Evolutionary conservation across 2,888 invertebrate species (phyloP).

Genomic region (Eupithecia abbreviata): DNA sequence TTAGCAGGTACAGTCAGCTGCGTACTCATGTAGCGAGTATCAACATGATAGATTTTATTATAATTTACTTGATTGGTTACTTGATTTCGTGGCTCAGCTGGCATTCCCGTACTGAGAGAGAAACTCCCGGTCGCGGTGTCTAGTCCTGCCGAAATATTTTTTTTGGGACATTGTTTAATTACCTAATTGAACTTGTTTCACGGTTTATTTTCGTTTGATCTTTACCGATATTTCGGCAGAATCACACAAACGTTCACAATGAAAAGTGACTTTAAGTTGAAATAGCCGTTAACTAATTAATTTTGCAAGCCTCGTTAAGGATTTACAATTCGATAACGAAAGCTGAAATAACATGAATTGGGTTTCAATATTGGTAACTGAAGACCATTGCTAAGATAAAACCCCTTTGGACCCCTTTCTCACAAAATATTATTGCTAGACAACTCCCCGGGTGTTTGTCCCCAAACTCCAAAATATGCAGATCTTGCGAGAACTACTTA

Average conservation of each 20-base stretch:
- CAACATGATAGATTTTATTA: neutral
- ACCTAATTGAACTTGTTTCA: no score
- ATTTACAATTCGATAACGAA: neutral
- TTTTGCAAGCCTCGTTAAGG: neutral
- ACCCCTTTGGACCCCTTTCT: neutral
- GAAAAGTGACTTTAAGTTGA: neutral
- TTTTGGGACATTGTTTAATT: no score
- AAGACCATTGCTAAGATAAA: neutral
- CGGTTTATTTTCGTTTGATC: neutral
- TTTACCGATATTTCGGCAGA: neutral
- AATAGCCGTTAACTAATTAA: neutral
- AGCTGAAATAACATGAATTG: neutral
- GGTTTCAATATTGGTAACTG: neutral
- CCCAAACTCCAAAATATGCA: neutral
- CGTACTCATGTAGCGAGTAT: neutral
- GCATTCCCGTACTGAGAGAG: no score
- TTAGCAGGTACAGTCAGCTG: neutral
- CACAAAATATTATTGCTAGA: neutral
- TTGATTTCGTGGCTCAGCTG: no score
- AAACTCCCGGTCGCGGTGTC: no score
- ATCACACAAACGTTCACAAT: neutral
- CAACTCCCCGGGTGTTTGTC: neutral
- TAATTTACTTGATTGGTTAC: no score
- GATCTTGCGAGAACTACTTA: neutral
- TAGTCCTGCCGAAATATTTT: no score